Evolutionary conservation across 2,888 invertebrate species (phyloP).

Genomic region (Dione vanillae): DNA sequence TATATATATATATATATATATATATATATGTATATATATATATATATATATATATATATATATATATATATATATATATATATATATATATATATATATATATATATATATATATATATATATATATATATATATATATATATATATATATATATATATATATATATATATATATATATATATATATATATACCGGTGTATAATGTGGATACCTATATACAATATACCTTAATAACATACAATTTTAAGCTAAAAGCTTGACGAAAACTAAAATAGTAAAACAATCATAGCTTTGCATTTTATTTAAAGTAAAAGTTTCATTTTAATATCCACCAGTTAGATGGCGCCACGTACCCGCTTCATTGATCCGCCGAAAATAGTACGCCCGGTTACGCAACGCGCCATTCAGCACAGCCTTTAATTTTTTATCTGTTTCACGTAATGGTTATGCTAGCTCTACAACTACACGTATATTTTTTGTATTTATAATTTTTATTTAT

Average conservation of each 20-base stretch:
- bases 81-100: too few species aligned
- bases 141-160: too few species aligned
- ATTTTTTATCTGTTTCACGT: constrained; percentile 36
- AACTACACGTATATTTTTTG: background rate
- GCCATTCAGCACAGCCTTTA: constrained; percentile 50
- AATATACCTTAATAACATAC: background rate
- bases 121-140: too few species aligned
- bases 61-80: too few species aligned
- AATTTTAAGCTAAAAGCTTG: background rate
- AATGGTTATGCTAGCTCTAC: constrained; percentile 20
- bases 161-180: too few species aligned
- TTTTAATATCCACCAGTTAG: constrained; percentile 53
- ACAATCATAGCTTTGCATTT: background rate
- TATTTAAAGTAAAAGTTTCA: background rate
- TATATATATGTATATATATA: too few species aligned
- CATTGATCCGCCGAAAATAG: constrained; percentile 76
- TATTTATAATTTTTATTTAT: constrained; percentile 10
- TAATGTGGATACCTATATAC: too few species aligned
- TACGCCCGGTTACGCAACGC: constrained; percentile 59
- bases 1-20: too few species aligned
- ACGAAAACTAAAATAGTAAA: background rate
- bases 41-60: too few species aligned
- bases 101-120: too few species aligned
- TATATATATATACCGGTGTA: background rate
- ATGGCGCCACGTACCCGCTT: constrained; percentile 60